These are phyloP conservation scores for Shinisaurus crocodilurus DNA, from an alignment of 2,113 vertebrate genomes.

Conservation along the genomic window DNA sequence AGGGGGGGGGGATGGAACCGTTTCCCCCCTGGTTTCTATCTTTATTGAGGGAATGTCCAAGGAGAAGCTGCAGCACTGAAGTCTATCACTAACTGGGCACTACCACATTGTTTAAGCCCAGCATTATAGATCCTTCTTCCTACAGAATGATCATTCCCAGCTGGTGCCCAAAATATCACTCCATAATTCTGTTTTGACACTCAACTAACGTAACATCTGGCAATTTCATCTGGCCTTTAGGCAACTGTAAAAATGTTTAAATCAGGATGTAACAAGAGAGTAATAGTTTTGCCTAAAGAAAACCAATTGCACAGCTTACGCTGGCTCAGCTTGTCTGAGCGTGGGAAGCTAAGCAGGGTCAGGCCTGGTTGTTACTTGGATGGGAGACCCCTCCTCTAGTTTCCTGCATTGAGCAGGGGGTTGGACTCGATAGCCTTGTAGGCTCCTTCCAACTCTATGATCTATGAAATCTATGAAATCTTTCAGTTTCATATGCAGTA, in stretches of 20 bases:
- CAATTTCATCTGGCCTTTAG: neutral
- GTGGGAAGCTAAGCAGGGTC: no score
- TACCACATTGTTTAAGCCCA: no score
- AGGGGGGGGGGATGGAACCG: neutral
- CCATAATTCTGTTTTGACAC: neutral
- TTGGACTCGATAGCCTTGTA: no score
- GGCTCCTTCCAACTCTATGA: no score
- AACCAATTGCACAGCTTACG: neutral
- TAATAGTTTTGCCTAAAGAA: neutral
- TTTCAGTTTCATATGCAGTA: no score
- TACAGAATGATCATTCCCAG: no score
- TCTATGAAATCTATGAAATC: no score
- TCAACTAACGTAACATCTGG: neutral
- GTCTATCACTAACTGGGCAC: neutral
- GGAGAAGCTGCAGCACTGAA: neutral
- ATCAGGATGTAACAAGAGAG: neutral
- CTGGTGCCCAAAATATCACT: neutral
- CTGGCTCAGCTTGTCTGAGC: no score
- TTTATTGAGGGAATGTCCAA: neutral
- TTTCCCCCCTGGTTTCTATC: neutral
- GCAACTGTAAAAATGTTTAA: neutral
- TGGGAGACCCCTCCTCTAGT: no score
- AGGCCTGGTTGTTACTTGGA: no score
- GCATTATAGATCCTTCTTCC: neutral
- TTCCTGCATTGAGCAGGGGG: no score